Conservation (phyloP, 2,113 vertebrate genomes). For the Indri indri region DNA sequence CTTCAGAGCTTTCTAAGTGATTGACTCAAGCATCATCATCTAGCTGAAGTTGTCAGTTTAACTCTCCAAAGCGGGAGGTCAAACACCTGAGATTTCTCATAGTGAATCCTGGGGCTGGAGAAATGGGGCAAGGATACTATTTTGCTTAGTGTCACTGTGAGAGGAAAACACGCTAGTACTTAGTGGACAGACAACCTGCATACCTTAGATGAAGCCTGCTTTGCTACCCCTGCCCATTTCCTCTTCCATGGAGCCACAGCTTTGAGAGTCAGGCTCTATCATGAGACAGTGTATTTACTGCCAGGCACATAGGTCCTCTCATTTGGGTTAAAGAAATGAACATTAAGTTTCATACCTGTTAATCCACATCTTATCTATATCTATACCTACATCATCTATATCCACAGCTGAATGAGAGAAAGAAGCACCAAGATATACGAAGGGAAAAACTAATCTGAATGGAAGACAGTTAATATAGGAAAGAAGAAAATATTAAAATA, state of each 20-base stretch:
- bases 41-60: neutral
- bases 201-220: neutral
- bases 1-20: neutral
- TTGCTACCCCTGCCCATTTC: neutral
- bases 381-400: neutral
- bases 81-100: neutral
- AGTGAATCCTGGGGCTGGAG: neutral
- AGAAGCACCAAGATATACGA: neutral
- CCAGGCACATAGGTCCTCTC: neutral
- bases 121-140: neutral
- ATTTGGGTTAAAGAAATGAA: neutral
- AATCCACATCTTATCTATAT: neutral
- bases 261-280: neutral
- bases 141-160: neutral
- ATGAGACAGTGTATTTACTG: neutral
- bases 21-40: neutral
- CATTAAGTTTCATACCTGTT: neutral
- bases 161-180: neutral
- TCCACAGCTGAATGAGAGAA: neutral
- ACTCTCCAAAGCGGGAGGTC: neutral
- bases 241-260: neutral
- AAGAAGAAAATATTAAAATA: conserved; percentile 15
- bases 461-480: neutral
- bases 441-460: neutral
- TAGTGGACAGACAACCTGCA: neutral